Evolutionary conservation across 2,888 invertebrate species (phyloP).

Genomic region (Crioceris asparagi): DNA sequence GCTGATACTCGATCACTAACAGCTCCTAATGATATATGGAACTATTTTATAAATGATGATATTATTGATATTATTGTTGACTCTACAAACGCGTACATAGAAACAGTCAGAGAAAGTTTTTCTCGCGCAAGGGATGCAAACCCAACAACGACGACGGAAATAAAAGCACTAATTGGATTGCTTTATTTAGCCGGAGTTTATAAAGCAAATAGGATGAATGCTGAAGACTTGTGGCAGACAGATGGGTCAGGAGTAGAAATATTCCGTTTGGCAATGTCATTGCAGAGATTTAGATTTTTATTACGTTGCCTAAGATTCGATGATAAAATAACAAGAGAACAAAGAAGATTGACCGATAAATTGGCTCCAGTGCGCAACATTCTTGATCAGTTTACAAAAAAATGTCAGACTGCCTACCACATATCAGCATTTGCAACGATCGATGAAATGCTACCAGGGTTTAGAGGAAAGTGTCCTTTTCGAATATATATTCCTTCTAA

Average conservation of each 20-base stretch:
- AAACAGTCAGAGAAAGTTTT: neutral
- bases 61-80: neutral
- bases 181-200: constrained; percentile 9
- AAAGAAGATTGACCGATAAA: neutral
- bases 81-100: neutral
- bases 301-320: constrained; percentile 3
- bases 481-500: constrained; percentile 3
- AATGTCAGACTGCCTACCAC: constrained; percentile 1
- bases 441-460: constrained; percentile 4
- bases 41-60: neutral
- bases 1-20: no score
- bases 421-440: constrained; percentile 5
- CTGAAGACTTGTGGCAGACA: constrained; percentile 9
- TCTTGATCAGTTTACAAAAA: constrained; percentile 1
- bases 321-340: constrained; percentile 1
- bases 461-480: constrained; percentile 2
- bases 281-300: constrained; percentile 6
- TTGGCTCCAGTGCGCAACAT: neutral
- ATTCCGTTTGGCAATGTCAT: constrained; percentile 9
- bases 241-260: constrained; percentile 12
- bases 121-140: constrained; percentile 1
- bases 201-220: constrained; percentile 8
- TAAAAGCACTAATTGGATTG: constrained; percentile 8
- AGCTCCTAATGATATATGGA: neutral
- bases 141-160: neutral